These are phyloP conservation scores for Drosophila athabasca DNA, from an alignment of 1,140 invertebrate genomes.

Conservation along the genomic window DNA sequence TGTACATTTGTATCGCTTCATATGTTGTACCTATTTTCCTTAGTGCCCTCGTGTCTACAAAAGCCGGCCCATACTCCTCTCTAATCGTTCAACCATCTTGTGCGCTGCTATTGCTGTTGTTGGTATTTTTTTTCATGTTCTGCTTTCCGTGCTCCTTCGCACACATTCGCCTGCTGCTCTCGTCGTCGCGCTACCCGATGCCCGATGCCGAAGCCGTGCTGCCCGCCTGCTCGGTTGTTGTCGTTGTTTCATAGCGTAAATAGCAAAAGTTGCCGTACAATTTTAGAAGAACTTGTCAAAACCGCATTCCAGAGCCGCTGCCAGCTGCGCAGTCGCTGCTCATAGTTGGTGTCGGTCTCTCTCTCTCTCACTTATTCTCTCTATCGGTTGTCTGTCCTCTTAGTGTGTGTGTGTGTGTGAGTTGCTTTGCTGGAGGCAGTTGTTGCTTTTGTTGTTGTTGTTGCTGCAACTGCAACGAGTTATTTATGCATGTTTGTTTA, in stretches of 20 bases:
- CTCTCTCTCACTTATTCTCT: conserved; percentile 2
- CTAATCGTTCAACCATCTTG: conserved; percentile 15
- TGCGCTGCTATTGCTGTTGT: conserved; percentile 24
- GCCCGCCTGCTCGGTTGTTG: conserved; percentile 16
- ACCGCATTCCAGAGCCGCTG: conserved; percentile 76
- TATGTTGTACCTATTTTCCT: too few species aligned
- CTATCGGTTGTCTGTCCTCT: neutral
- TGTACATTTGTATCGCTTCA: too few species aligned
- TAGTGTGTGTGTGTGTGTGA: conserved; percentile 36
- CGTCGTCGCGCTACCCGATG: neutral
- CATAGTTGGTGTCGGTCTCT: too few species aligned
- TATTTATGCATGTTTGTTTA: conserved; percentile 82
- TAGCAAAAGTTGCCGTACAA: conserved; percentile 83
- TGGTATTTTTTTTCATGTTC: conserved; percentile 73
- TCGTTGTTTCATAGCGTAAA: conserved; percentile 80
- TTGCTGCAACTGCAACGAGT: conserved; percentile 77
- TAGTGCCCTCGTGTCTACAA: too few species aligned
- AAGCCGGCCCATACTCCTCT: too few species aligned
- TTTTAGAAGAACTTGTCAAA: conserved; percentile 83
- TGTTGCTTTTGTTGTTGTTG: conserved; percentile 28
- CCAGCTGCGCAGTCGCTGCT: conserved; percentile 48
- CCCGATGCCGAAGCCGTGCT: neutral
- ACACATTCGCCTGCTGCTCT: conserved; percentile 57
- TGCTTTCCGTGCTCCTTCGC: conserved; percentile 78
- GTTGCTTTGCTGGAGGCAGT: conserved; percentile 71